Conservation (phyloP, 2,888 invertebrate species). For the Trypoxylon attenuatum region DNA sequence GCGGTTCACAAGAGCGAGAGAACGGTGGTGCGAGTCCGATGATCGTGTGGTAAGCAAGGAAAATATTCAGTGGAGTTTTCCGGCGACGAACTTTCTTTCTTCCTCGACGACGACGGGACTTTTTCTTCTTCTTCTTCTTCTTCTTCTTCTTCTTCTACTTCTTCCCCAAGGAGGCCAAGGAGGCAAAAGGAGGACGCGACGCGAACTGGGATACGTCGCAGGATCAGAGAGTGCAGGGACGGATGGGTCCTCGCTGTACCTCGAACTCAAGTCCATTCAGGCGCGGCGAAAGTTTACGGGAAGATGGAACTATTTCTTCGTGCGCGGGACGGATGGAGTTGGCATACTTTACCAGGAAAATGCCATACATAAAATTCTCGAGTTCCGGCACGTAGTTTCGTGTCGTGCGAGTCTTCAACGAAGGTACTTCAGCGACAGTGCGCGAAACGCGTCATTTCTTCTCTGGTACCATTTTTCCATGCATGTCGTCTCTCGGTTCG, state of each 20-base stretch:
- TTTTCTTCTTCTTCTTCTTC: too few relatives aligned
- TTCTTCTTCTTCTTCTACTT: too few relatives aligned
- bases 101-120: constrained; percentile 28
- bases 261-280: constrained; percentile 31
- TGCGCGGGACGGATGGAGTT: constrained; percentile 44
- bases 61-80: constrained; percentile 60
- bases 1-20: constrained; percentile 40
- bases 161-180: too few relatives aligned
- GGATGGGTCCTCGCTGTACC: too few relatives aligned
- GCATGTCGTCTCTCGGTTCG: too few relatives aligned
- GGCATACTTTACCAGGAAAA: constrained; percentile 60
- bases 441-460: constrained; percentile 40
- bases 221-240: constrained; percentile 6
- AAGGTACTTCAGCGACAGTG: constrained; percentile 37
- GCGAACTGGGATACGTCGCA: neutral
- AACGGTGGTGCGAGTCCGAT: constrained; percentile 29
- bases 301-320: constrained; percentile 64
- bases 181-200: neutral
- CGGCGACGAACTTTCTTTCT: constrained; percentile 53
- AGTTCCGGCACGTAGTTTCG: constrained; percentile 59
- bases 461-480: neutral
- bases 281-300: constrained; percentile 53
- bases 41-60: constrained; percentile 50
- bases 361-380: constrained; percentile 66
- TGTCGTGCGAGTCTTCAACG: constrained; percentile 21